Evolutionary conservation across 1,140 invertebrate genomes (phyloP).

Genomic region (Hirudo medicinalis): DNA sequence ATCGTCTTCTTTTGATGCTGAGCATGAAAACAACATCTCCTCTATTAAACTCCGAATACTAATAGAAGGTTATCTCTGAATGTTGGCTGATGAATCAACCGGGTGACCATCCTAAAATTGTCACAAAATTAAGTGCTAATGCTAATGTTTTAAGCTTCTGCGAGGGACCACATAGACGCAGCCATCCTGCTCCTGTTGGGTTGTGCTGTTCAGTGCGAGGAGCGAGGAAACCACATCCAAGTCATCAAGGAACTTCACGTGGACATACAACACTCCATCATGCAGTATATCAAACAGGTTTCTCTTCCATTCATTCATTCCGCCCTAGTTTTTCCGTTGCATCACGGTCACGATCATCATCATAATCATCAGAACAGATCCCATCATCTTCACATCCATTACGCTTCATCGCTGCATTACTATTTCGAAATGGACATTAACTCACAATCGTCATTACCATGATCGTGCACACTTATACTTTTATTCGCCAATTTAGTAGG

Average conservation of each 20-base stretch:
- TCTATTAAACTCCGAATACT: no score
- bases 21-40: no score
- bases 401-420: background rate
- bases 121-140: no score
- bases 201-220: background rate
- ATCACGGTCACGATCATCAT: slow-evolving; percentile 2
- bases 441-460: background rate
- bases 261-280: no score
- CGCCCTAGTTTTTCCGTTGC: background rate
- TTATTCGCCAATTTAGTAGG: background rate
- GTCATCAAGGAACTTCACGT: no score
- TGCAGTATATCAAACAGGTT: background rate
- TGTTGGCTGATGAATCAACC: no score
- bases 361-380: background rate
- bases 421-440: background rate
- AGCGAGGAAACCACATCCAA: no score
- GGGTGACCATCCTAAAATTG: no score
- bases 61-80: no score
- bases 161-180: background rate
- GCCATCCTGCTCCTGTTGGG: background rate
- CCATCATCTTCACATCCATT: slow-evolving; percentile 9
- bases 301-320: background rate
- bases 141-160: no score
- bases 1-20: no score
- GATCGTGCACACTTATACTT: background rate